phyloP scores from a whole-genome alignment of 2,888 invertebrate genomes.

The Trichogramma evanescens region DNA sequence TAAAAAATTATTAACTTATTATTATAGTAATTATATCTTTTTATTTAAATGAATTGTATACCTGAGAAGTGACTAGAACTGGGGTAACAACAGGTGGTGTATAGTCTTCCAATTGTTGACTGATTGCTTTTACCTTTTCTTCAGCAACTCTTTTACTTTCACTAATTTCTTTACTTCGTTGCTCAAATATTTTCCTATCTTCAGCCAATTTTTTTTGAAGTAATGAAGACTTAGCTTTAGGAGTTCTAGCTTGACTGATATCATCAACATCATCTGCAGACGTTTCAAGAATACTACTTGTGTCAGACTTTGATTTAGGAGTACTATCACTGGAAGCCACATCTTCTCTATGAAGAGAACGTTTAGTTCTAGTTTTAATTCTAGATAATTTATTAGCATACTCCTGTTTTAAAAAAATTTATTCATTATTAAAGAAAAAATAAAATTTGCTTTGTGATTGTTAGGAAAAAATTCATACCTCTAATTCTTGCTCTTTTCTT shows the following conservation, averaged over 20 bases:
- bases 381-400: slow-evolving; percentile 45
- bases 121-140: slow-evolving; percentile 47
- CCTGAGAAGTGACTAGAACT: slow-evolving; percentile 34
- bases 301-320: slow-evolving; percentile 27
- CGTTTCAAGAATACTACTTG: slow-evolving; percentile 20
- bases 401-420: slow-evolving; percentile 34
- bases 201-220: slow-evolving; percentile 45
- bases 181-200: slow-evolving; percentile 45
- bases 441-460: slow-evolving; percentile 1
- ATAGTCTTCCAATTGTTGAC: slow-evolving; percentile 49
- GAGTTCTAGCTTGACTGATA: slow-evolving; percentile 39
- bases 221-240: slow-evolving; percentile 42
- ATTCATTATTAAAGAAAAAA: neutral
- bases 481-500: slow-evolving; percentile 42
- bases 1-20: slow-evolving; percentile 8
- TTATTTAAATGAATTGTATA: slow-evolving; percentile 15
- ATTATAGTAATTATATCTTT: neutral
- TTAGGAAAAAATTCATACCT: slow-evolving; percentile 30
- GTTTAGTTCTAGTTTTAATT: slow-evolving; percentile 44
- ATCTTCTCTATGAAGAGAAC: slow-evolving; percentile 35
- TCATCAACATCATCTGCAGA: slow-evolving; percentile 33
- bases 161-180: slow-evolving; percentile 42
- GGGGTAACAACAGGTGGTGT: slow-evolving; percentile 34
- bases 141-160: slow-evolving; percentile 45
- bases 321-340: slow-evolving; percentile 30